Base-by-base conservation (phyloP, 2,113 vertebrate species). In the Lipophrys pholis region DNA sequence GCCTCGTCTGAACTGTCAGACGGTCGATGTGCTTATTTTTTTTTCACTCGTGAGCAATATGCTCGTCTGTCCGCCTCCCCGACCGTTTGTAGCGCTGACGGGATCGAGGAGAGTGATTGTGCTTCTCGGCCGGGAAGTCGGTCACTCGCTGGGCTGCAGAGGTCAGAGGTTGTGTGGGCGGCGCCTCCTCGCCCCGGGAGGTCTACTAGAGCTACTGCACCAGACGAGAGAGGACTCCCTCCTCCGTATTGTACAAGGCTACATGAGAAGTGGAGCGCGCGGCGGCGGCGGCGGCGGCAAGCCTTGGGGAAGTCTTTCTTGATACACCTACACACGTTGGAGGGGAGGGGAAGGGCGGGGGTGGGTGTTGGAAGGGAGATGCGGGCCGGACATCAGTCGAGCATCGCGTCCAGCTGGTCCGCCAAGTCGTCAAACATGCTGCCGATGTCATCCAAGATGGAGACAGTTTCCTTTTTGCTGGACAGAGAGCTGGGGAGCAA, bases 401-500 rank as follows among this genome's bases (percentile, higher is more conserved):
- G 86, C 91, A 92, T 92, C 2, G 91, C 91, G 35, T 92, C 91
- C 85, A 92, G 78, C 56, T 92, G 91, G 76, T 92, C 91, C 11
- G 91, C 90, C 84, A 92, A 79, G 81, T 92, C 91, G 50, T 92
- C 91, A 63, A 92, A 92, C 91, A 92, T 92, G 87, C 85, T 92
- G 83, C 91, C 91, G 69, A 92, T 92, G 87, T 92, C 91, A 4
- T 92, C 91, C 89, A 92, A 79, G 79, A 92, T 92, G 83, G 91
- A 92, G 54, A 85, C 91, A 0, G 88, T 74, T 3, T 82, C 59
- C 76, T 89, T 89, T 60, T 91, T 89, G 61, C 73, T 74, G 41
- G 84, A 76, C 15, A 61, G 61, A 57, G 81, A 81, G 55, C 80
- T 84, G 60, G 5, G 56, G 36, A 39, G 58, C 12, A 76, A 10